Base-by-base conservation (phyloP, 1,140 invertebrate species). In the Bombus pascuorum region DNA sequence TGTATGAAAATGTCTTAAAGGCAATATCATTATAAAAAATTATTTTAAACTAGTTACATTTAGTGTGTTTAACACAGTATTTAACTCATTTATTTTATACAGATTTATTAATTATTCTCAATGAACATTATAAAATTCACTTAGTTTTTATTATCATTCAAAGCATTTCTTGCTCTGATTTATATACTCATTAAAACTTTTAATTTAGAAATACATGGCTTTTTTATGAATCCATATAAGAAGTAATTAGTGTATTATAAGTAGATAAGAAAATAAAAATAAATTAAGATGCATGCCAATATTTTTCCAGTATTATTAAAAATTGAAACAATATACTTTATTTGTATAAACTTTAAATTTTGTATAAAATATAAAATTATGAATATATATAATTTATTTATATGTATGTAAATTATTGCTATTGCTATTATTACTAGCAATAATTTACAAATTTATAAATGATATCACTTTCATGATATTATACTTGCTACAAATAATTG, bases 301-400 rank as follows among this genome's bases (percentile, higher is more conserved):
- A 91, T 91, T 91, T 91, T 87, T 91, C 85, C 88, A 91, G 90
- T 91, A 90, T 91, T 91, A 91, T 81, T 68, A 57, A 62, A 87
- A 66, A 85, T 85, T 65, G 74, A 89, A 88, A 77, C 73, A 65
- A 70, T 42, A 85, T 66, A 42, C 25, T 85, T 88, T 78, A 34
- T 82, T 89, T 87, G n/a, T 78, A 79, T 57, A 66, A 44, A 82
- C 70, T 28, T 62, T 66, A 66, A 76, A 72, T 87, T 87, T 85
- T 65, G 8, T 87, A 37, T 83, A 62, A 83, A 39, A 83, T 82
- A 78, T 71, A 59, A 47, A 42, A 74, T 70, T 88, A 68, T n/a
- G 22, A 28, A 57, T 37, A 39, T 25, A 73, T 72, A 44, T 75
- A 18, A 70, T 80, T 66, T 70, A 57, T 80, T 39, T 80, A 57